Conservation (phyloP, 2,797 vertebrate genomes). For the Masticophis lateralis region DNA sequence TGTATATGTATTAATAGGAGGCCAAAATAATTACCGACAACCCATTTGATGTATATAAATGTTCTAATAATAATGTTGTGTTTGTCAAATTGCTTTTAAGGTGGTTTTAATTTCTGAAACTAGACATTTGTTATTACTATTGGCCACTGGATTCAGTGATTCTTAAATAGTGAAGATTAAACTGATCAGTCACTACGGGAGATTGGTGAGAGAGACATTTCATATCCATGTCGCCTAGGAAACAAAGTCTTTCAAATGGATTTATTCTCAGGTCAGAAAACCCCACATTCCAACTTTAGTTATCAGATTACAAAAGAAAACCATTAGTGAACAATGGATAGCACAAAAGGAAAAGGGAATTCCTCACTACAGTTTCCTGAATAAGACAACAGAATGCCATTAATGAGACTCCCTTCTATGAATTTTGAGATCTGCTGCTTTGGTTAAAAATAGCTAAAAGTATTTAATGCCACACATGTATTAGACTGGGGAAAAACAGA, state of each 20-base stretch:
- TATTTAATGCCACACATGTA: constrained; percentile 27
- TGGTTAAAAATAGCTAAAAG: constrained; percentile 47
- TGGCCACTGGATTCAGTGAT: neutral
- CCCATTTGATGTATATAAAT: constrained; percentile 48
- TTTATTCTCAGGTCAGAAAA: neutral
- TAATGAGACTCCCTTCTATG: neutral
- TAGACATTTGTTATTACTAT: constrained; percentile 37
- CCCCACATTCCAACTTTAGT: neutral
- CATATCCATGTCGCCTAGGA: neutral
- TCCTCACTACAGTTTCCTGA: neutral
- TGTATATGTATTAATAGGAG: constrained; percentile 45
- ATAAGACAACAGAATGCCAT: neutral
- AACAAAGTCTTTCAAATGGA: neutral
- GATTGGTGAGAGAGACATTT: neutral
- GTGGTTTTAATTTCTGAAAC: constrained; percentile 40
- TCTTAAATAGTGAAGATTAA: neutral
- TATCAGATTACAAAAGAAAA: neutral
- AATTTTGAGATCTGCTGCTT: constrained; percentile 40
- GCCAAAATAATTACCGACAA: constrained; percentile 47
- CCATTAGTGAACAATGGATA: neutral
- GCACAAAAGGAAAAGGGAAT: neutral
- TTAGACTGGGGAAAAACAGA: neutral
- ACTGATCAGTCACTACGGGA: neutral
- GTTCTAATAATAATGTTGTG: constrained; percentile 33
- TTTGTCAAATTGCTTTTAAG: constrained; percentile 14